phyloP scores from a whole-genome alignment of 2,113 vertebrate species.

The Symphodus melops region DNA sequence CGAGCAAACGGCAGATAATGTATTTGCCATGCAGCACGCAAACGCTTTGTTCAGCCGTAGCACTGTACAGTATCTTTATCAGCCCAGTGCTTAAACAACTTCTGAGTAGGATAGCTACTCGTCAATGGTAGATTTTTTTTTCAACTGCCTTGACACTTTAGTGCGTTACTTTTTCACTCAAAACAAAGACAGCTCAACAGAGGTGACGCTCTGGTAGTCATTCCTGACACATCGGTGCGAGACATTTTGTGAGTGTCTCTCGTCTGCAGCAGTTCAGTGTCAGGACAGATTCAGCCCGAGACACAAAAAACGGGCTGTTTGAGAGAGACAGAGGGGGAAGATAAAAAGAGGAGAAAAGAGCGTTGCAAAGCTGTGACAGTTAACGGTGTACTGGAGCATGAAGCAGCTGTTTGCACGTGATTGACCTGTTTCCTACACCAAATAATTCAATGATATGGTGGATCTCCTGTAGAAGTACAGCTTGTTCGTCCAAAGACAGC shows the following conservation, averaged over 20 bases:
- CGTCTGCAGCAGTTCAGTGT: slow-evolving; percentile 48
- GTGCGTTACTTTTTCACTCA: slow-evolving; percentile 54
- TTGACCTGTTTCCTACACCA: slow-evolving; percentile 79
- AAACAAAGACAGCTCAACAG: slow-evolving; percentile 58
- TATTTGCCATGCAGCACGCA: slow-evolving; percentile 59
- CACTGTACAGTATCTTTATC: slow-evolving; percentile 46
- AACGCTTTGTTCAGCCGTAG: slow-evolving; percentile 58
- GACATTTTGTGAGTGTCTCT: slow-evolving; percentile 66
- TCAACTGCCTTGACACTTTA: slow-evolving; percentile 37
- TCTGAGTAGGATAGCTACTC: slow-evolving; percentile 21
- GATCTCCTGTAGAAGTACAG: slow-evolving; percentile 73
- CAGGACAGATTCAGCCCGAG: slow-evolving; percentile 35
- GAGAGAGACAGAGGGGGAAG: slow-evolving; percentile 45
- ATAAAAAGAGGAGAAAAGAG: slow-evolving; percentile 54
- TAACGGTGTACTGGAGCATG: slow-evolving; percentile 73
- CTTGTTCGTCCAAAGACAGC: slow-evolving; percentile 74
- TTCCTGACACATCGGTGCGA: slow-evolving; percentile 54
- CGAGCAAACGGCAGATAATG: slow-evolving; percentile 72
- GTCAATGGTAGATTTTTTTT: background rate
- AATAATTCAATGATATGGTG: slow-evolving; percentile 80
- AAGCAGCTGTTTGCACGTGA: slow-evolving; percentile 76
- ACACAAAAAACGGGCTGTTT: slow-evolving; percentile 11
- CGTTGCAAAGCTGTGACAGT: slow-evolving; percentile 73
- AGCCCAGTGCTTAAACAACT: slow-evolving; percentile 8
- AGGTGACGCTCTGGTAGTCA: slow-evolving; percentile 47